Percentiles rank a stretch among this genome's conserved stretches.
phyloP scores from a whole-genome alignment of 2,797 vertebrate genomes.

The Dryobates pubescens region DNA sequence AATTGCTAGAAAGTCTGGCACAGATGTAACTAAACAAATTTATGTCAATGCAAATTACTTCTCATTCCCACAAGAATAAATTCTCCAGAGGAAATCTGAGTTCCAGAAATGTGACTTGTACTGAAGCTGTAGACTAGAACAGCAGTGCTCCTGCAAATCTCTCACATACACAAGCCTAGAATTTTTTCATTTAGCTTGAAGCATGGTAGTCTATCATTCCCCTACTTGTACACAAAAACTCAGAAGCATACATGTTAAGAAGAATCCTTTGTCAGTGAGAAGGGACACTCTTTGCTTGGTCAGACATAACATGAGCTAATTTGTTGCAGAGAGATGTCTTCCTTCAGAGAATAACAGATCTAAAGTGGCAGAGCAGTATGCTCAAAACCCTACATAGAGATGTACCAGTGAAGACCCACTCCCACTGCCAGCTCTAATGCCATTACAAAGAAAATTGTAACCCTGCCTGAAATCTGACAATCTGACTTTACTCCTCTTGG shows the following conservation, averaged over 20 bases:
- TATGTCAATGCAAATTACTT: background rate
- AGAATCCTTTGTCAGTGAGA: background rate
- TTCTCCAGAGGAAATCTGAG: background rate
- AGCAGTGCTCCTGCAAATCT: background rate
- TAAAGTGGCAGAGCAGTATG: background rate
- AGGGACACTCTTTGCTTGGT: background rate
- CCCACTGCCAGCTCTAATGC: background rate
- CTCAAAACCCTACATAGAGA: background rate
- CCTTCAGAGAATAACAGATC: background rate
- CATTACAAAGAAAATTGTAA: background rate
- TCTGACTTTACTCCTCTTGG: background rate
- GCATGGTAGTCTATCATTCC: background rate
- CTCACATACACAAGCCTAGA: background rate
- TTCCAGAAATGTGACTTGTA: background rate
- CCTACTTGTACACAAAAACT: background rate
- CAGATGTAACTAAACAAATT: background rate
- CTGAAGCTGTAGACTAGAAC: background rate
- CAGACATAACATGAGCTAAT: background rate
- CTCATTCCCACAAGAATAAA: conserved; percentile 24
- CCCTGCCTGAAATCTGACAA: background rate
- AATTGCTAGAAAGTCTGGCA: conserved; percentile 21
- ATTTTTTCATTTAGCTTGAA: background rate
- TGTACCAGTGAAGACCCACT: background rate
- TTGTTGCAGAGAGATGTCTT: background rate
- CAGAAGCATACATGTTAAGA: background rate